A percentile compares a stretch with the other conserved stretches of the same genome.
Evolutionary conservation across 2,113 vertebrate species (phyloP).

Genomic region (Paramisgurnus dabryanus): DNA sequence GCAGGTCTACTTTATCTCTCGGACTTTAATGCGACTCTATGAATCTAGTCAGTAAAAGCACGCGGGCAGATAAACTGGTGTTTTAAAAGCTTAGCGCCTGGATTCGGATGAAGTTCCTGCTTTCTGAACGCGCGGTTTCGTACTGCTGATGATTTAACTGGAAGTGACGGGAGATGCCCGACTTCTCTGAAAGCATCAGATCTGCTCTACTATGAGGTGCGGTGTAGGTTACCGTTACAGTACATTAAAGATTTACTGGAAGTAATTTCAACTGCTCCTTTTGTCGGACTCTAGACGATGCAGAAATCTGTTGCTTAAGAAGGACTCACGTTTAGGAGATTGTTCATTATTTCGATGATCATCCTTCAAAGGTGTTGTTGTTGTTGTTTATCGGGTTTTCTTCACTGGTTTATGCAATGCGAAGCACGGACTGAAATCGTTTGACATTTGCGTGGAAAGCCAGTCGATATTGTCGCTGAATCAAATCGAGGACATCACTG

Average conservation of each 20-base stretch:
- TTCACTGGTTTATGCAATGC: slow-evolving; percentile 28
- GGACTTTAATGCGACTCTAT: background rate
- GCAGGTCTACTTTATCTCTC: background rate
- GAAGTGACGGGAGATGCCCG: background rate
- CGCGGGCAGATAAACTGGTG: background rate
- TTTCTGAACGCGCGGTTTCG: background rate
- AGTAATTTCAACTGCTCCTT: background rate
- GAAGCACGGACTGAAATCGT: slow-evolving; percentile 5
- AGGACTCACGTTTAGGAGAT: background rate
- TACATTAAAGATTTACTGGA: background rate
- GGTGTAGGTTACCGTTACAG: background rate
- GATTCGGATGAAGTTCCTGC: background rate
- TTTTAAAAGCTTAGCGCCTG: background rate
- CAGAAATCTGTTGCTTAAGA: slow-evolving; percentile 16
- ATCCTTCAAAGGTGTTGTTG: slow-evolving; percentile 10
- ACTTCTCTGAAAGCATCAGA: no score
- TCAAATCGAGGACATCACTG: background rate
- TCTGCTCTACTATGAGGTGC: background rate
- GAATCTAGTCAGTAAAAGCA: background rate
- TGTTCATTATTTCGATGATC: background rate
- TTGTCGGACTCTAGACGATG: background rate
- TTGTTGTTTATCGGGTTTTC: slow-evolving; percentile 5
- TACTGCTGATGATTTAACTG: background rate
- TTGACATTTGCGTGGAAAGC: slow-evolving; percentile 23
- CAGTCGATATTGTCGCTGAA: slow-evolving; percentile 17